A percentile compares a stretch with the other conserved stretches of the same genome.
phyloP scores from a whole-genome alignment of 1,140 invertebrate genomes.

The Ips nitidus region DNA sequence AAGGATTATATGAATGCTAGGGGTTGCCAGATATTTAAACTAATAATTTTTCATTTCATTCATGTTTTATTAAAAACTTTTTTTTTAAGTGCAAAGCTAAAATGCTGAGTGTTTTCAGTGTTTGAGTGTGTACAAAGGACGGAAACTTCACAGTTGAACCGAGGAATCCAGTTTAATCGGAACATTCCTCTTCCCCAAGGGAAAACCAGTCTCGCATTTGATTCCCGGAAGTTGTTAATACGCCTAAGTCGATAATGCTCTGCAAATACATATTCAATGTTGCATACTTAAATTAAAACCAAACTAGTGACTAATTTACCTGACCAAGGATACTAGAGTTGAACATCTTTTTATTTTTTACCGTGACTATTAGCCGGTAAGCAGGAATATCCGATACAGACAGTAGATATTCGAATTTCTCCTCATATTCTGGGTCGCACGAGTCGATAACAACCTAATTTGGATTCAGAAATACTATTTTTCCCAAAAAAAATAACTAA shows the following conservation, averaged over 20 bases:
- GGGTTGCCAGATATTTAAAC: no score
- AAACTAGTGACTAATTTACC: constrained; percentile 51
- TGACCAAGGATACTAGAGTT: constrained; percentile 79
- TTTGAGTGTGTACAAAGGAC: background rate
- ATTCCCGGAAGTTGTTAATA: constrained; percentile 3
- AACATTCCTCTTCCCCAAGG: constrained; percentile 15
- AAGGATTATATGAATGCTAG: no score
- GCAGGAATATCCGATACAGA: constrained; percentile 72
- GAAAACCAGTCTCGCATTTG: constrained; percentile 25
- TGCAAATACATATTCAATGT: constrained; percentile 17
- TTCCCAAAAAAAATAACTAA: background rate
- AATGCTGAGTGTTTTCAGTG: background rate
- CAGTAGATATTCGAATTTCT: constrained; percentile 82
- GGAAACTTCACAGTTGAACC: background rate
- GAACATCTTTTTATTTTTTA: constrained; percentile 79
- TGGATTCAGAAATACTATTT: background rate
- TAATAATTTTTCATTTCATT: background rate
- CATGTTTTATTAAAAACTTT: background rate
- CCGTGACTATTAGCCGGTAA: constrained; percentile 71
- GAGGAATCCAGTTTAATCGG: constrained; percentile 9
- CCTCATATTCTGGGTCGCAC: constrained; percentile 86
- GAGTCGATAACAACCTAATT: constrained; percentile 74
- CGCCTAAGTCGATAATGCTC: constrained; percentile 25
- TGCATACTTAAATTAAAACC: background rate
- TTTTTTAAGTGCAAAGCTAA: no score